These are phyloP conservation scores for Gila orcuttii DNA, from an alignment of 2,113 vertebrate species.

Conservation along the genomic window DNA sequence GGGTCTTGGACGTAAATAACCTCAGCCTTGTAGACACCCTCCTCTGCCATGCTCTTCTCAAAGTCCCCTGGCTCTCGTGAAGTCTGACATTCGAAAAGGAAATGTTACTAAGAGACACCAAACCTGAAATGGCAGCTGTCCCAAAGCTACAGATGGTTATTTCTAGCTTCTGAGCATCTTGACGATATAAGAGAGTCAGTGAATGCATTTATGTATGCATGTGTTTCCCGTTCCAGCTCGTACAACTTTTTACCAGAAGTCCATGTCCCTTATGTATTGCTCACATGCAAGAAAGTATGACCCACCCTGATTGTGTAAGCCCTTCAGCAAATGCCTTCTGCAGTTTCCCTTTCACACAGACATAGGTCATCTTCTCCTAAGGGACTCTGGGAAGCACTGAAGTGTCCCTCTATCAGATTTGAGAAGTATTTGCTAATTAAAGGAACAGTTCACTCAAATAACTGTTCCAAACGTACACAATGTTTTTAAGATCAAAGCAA, in stretches of 20 bases:
- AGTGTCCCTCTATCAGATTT: not conserved
- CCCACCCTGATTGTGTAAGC: slow-evolving; percentile 45
- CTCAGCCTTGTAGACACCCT: slow-evolving; percentile 85
- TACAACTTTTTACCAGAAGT: slow-evolving; percentile 56
- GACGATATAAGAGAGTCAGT: not conserved
- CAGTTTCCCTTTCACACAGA: not conserved
- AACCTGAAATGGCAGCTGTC: slow-evolving; percentile 65
- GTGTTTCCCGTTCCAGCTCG: slow-evolving; percentile 36
- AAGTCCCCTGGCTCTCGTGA: slow-evolving; percentile 50
- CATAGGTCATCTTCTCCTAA: not conserved
- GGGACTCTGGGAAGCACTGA: not conserved
- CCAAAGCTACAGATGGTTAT: slow-evolving; percentile 44
- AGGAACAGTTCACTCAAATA: not conserved
- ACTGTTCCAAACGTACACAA: no score
- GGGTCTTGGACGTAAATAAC: slow-evolving; percentile 83
- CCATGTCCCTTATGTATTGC: slow-evolving; percentile 60
- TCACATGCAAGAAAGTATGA: slow-evolving; percentile 65
- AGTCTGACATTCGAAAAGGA: slow-evolving; percentile 64
- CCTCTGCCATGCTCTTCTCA: slow-evolving; percentile 75
- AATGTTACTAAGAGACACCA: slow-evolving; percentile 55
- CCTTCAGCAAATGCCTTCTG: slow-evolving; percentile 37
- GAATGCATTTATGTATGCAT: slow-evolving; percentile 30
- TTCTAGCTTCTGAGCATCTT: slow-evolving; percentile 42
- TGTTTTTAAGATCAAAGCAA: not conserved
- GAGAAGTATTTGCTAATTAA: not conserved